Evolutionary conservation across 2,113 vertebrate species (phyloP).

Genomic region (Cyanistes caeruleus): DNA sequence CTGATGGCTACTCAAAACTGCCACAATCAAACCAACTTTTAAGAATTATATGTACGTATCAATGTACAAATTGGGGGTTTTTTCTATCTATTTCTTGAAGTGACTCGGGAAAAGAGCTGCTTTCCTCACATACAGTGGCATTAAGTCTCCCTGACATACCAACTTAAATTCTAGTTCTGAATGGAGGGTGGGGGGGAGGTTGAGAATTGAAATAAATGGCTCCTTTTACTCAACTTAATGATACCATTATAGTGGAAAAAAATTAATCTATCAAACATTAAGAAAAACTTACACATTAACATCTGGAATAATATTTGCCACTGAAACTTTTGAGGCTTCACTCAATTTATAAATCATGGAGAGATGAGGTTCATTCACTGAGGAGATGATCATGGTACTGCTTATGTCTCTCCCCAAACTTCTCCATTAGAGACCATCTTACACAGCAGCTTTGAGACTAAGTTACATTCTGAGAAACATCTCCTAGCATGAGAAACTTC

Average conservation of each 20-base stretch:
- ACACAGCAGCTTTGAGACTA: not conserved
- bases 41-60: not conserved
- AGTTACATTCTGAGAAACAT: not conserved
- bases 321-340: not conserved
- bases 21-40: not conserved
- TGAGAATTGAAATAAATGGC: not conserved
- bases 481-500: not conserved
- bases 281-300: not conserved
- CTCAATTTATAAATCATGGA: not conserved
- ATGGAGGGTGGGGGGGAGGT: rapidly evolving
- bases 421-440: not conserved
- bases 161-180: not conserved
- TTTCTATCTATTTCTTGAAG: not conserved
- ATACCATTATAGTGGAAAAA: not conserved
- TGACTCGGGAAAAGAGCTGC: not conserved
- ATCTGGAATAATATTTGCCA: not conserved
- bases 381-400: not conserved
- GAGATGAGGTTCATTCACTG: not conserved
- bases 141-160: not conserved
- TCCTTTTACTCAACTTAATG: not conserved
- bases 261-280: not conserved
- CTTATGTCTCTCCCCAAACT: not conserved
- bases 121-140: not conserved
- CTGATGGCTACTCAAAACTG: not conserved
- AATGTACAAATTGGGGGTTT: not conserved